phyloP scores from a whole-genome alignment of 2,113 vertebrate genomes.

The Archocentrus centrarchus region DNA sequence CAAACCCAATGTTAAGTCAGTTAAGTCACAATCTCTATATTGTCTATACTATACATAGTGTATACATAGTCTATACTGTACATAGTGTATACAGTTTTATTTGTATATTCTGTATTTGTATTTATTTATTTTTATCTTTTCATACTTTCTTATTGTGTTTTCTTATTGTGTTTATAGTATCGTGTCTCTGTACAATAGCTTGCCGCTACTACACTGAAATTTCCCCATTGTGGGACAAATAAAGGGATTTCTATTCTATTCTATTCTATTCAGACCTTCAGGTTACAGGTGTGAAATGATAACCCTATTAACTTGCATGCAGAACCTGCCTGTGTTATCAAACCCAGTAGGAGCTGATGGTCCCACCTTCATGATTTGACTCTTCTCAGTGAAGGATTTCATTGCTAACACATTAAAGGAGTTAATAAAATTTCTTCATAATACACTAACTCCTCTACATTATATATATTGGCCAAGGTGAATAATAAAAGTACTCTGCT shows the following conservation, averaged over 20 bases:
- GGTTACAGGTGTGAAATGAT: background rate
- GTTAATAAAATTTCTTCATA: background rate
- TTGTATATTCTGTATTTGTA: too few relatives aligned
- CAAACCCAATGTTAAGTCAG: background rate
- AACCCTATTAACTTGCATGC: background rate
- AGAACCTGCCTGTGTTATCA: background rate
- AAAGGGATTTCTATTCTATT: too few relatives aligned
- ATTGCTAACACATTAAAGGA: background rate
- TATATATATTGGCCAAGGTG: background rate
- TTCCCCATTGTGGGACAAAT: too few relatives aligned
- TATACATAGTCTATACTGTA: too few relatives aligned
- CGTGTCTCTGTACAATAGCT: too few relatives aligned
- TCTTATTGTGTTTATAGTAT: too few relatives aligned
- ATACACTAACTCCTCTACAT: background rate
- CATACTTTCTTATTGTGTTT: too few relatives aligned
- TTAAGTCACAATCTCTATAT: too few relatives aligned
- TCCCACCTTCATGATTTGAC: background rate
- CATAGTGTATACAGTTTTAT: too few relatives aligned
- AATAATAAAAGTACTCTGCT: conserved; percentile 1
- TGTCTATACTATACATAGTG: too few relatives aligned
- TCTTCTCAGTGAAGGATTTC: background rate
- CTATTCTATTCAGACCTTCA: background rate
- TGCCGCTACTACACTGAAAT: too few relatives aligned
- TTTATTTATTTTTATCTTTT: too few relatives aligned
- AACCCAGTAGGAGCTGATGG: background rate